phyloP scores from a whole-genome alignment of 2,113 vertebrate species.

The Pelvicachromis taeniatus region DNA sequence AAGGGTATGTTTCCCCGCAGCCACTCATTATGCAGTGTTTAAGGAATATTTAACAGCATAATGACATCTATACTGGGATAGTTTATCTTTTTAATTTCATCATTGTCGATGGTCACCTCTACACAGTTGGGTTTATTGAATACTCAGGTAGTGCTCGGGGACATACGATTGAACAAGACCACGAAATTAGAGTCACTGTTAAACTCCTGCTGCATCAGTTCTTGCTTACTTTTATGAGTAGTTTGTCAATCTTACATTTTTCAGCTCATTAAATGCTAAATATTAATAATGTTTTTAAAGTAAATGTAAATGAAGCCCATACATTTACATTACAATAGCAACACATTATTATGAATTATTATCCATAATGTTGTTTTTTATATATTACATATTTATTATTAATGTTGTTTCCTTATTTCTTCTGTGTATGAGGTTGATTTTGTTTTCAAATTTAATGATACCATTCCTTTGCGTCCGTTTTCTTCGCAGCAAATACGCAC shows the following conservation, averaged over 20 bases:
- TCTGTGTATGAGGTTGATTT: not conserved
- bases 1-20: slow-evolving; percentile 31
- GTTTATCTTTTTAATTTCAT: slow-evolving; percentile 43
- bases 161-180: slow-evolving; percentile 9
- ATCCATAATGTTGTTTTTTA: not conserved
- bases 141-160: not conserved
- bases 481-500: not conserved
- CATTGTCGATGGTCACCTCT: not conserved
- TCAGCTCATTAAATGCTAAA: not conserved
- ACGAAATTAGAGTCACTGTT: not conserved
- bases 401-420: not conserved
- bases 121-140: slow-evolving; percentile 6
- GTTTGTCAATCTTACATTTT: not conserved
- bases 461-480: not conserved
- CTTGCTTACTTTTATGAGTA: not conserved
- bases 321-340: not conserved
- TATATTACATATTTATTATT: not conserved
- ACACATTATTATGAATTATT: not conserved
- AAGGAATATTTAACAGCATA: slow-evolving; percentile 10
- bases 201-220: not conserved
- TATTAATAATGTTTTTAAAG: not conserved
- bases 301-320: not conserved
- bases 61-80: slow-evolving; percentile 19
- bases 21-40: slow-evolving; percentile 6
- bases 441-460: not conserved